phyloP scores from a whole-genome alignment of 2,113 vertebrate genomes.

The Rhea pennata region DNA sequence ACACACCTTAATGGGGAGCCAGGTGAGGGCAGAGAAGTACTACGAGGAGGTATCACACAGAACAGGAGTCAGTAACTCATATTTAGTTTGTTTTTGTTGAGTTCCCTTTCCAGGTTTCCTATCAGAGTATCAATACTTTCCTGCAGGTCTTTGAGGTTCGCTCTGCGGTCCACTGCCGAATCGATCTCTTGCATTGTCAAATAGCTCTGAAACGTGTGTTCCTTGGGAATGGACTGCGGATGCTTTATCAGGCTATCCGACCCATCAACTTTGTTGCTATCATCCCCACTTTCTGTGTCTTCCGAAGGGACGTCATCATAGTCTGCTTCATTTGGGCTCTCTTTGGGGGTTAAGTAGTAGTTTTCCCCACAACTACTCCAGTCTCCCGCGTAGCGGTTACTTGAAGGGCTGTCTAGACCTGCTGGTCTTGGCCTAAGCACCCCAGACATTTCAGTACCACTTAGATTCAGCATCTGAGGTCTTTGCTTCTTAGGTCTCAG shows the following conservation, averaged over 20 bases:
- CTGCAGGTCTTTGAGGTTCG: slow-evolving; percentile 94
- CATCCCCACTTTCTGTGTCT: slow-evolving; percentile 74
- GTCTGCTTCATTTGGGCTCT: slow-evolving; percentile 82
- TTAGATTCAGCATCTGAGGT: slow-evolving; percentile 90
- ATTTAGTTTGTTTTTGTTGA: slow-evolving; percentile 95
- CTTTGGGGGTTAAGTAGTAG: slow-evolving; percentile 79
- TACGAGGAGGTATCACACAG: not conserved
- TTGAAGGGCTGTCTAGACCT: slow-evolving; percentile 90
- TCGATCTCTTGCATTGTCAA: slow-evolving; percentile 89
- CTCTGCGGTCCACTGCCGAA: slow-evolving; percentile 82
- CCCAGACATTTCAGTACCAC: slow-evolving; percentile 73
- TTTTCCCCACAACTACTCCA: slow-evolving; percentile 92
- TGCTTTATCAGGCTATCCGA: slow-evolving; percentile 24
- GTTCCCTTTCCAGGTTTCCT: slow-evolving; percentile 95
- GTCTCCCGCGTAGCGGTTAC: slow-evolving; percentile 97
- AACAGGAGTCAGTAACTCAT: slow-evolving; percentile 80
- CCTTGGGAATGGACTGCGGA: slow-evolving; percentile 64
- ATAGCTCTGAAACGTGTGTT: slow-evolving; percentile 85
- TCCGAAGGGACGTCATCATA: slow-evolving; percentile 89
- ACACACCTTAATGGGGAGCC: not conserved
- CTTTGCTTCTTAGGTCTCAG: slow-evolving; percentile 89
- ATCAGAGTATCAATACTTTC: slow-evolving; percentile 97
- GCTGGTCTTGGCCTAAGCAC: slow-evolving; percentile 86
- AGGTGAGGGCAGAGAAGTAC: not conserved
- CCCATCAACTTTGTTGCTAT: slow-evolving; percentile 60